A percentile compares a stretch with the other conserved stretches of the same genome.
phyloP scores from a whole-genome alignment of 1,140 invertebrate genomes.

The Coptotermes formosanus region DNA sequence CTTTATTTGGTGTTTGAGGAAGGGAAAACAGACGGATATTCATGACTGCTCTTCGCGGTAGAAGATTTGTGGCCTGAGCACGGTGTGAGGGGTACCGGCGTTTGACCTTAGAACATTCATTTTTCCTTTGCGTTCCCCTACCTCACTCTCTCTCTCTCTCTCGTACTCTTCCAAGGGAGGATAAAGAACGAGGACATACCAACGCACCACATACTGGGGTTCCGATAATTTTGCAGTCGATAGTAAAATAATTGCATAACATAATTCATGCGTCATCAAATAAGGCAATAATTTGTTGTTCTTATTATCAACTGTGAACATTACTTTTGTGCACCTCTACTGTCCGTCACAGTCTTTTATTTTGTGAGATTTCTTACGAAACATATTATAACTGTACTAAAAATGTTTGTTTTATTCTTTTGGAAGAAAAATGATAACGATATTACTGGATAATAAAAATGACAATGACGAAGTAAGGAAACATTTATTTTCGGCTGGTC shows the following conservation, averaged over 20 bases:
- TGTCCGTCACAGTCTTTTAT: too few relatives aligned
- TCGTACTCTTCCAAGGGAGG: not conserved
- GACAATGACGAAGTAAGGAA: too few relatives aligned
- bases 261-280: too few relatives aligned
- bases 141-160: not conserved
- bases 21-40: slow-evolving; percentile 18
- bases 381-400: too few relatives aligned
- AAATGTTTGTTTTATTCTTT: too few relatives aligned
- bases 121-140: slow-evolving; percentile 5
- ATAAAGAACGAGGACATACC: not conserved
- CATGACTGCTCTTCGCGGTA: slow-evolving; percentile 8
- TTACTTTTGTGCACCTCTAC: too few relatives aligned
- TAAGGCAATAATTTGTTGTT: too few relatives aligned
- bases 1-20: slow-evolving; percentile 18
- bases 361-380: too few relatives aligned
- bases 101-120: slow-evolving; percentile 19
- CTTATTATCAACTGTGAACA: too few relatives aligned
- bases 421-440: too few relatives aligned
- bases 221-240: not conserved
- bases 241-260: not conserved
- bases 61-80: slow-evolving; percentile 4
- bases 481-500: too few relatives aligned
- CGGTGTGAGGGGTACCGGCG: slow-evolving; percentile 4
- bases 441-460: too few relatives aligned
- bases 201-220: not conserved